A percentile compares a stretch with the other conserved stretches of the same genome.
phyloP scores from a whole-genome alignment of 2,888 invertebrate species.

The Mythimna loreyi region DNA sequence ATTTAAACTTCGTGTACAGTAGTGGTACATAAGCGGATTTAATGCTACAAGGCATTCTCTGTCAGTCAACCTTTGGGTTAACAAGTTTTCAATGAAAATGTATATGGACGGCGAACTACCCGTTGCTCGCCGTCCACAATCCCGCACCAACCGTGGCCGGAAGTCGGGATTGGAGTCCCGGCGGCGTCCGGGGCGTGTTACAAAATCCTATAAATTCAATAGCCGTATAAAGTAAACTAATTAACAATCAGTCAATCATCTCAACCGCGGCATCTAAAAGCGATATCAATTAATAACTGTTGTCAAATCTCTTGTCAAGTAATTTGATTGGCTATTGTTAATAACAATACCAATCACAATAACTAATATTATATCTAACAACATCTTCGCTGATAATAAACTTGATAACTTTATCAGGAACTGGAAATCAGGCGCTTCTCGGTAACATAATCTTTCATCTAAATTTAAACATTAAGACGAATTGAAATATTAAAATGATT shows the following conservation, averaged over 20 bases:
- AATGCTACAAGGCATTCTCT: too few species aligned
- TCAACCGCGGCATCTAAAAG: not conserved
- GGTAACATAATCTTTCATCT: not conserved
- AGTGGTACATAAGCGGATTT: too few species aligned
- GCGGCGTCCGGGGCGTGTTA: too few species aligned
- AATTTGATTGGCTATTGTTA: slow-evolving; percentile 16
- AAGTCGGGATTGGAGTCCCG: too few species aligned
- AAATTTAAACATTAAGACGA: not conserved
- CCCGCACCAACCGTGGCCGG: too few species aligned
- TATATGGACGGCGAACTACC: too few species aligned
- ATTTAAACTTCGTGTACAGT: too few species aligned
- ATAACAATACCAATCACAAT: not conserved
- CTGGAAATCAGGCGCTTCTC: not conserved
- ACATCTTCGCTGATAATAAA: not conserved
- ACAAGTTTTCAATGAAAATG: too few species aligned
- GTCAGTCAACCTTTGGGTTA: too few species aligned
- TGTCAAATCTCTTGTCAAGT: slow-evolving; percentile 1
- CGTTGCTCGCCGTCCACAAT: too few species aligned
- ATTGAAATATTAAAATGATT: not conserved
- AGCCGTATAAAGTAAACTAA: not conserved
- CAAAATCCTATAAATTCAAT: not conserved
- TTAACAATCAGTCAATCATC: slow-evolving; percentile 1
- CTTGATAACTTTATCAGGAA: not conserved
- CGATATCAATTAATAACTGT: slow-evolving; percentile 16
- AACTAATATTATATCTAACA: not conserved